Evolutionary conservation across 2,888 invertebrate species (phyloP), one percentile per base, ranked within the genome.

Genomic region (Sarcophaga rosellei): DNA sequence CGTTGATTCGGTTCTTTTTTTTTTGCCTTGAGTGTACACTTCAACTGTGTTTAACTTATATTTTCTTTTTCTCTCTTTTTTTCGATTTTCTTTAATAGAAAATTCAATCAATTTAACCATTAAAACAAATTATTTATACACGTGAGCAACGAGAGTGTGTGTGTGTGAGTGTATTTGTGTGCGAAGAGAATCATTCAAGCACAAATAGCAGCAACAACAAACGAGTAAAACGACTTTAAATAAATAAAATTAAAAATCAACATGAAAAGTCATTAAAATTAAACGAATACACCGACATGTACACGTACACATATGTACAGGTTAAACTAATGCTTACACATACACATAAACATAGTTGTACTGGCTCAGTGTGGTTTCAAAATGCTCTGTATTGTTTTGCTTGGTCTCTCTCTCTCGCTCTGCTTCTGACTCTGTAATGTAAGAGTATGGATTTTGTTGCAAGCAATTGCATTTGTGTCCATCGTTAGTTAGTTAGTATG

Each of bases 51-150:
- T 35, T 35, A 70, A 76, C 69, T 81, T 10, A 0, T 35, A 35
- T 35, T 35, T 35, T 10, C 8, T 10, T 8, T 35, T 35, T 35
- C 8, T 35, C 35, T 8, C 8, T 35, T 35, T 35, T 35, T 35
- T 35, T 10, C 35, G 78, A 81, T 84, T 76, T 68, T 47, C 45
- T 66, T 72, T 68, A 81, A 84, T 74, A 72, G 45, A 75, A 84
- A 78, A 66, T 78, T 78, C 72, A 84, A 87, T 84, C 86, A 84
- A 87, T 87, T 87, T 75, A 63, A 81, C 75, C 72, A 87, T 84
- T 84, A 84, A 81, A 81, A 86, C 44, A 68, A 82, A 68, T 72
- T 80, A 35, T 35, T 35, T 35, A 25, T 63, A 72, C 72, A 66
- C 61, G 47, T 75, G 35, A 35, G 8, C 35, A 35, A 35, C 1